phyloP scores from a whole-genome alignment of 2,797 vertebrate genomes.

The Molossus alvarezi region DNA sequence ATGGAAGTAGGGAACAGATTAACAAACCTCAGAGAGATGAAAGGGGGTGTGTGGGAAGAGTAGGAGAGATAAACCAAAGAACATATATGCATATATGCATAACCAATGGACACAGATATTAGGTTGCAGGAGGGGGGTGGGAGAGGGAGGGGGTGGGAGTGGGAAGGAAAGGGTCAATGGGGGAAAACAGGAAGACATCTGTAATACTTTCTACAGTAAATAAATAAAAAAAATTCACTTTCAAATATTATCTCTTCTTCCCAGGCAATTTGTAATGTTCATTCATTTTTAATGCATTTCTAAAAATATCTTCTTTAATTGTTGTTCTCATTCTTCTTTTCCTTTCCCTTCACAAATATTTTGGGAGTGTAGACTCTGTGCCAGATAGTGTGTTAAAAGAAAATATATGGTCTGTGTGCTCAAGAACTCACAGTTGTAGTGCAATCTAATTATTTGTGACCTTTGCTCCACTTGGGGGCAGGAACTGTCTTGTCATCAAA shows the following conservation, averaged over 20 bases:
- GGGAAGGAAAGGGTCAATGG: too few species aligned
- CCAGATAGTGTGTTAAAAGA: neutral
- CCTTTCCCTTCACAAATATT: neutral
- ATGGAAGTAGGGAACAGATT: too few species aligned
- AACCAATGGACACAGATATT: too few species aligned
- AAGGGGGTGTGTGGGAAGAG: too few species aligned
- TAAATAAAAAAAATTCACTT: neutral
- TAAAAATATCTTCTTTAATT: neutral
- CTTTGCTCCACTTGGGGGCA: too few species aligned
- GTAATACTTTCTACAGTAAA: too few species aligned
- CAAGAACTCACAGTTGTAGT: neutral
- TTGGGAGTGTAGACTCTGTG: neutral
- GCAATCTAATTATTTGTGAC: neutral
- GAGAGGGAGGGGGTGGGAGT: too few species aligned
- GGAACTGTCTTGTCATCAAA: neutral
- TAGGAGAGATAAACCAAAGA: too few species aligned
- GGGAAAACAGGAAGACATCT: too few species aligned
- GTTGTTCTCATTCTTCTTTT: neutral
- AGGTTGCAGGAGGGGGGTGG: too few species aligned
- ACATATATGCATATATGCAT: too few species aligned
- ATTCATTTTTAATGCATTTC: neutral
- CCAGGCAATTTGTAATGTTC: neutral
- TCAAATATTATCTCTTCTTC: neutral
- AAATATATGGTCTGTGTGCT: neutral
- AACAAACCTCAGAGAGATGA: too few species aligned